phyloP scores from a whole-genome alignment of 2,113 vertebrate species.

The Anolis sagrei region DNA sequence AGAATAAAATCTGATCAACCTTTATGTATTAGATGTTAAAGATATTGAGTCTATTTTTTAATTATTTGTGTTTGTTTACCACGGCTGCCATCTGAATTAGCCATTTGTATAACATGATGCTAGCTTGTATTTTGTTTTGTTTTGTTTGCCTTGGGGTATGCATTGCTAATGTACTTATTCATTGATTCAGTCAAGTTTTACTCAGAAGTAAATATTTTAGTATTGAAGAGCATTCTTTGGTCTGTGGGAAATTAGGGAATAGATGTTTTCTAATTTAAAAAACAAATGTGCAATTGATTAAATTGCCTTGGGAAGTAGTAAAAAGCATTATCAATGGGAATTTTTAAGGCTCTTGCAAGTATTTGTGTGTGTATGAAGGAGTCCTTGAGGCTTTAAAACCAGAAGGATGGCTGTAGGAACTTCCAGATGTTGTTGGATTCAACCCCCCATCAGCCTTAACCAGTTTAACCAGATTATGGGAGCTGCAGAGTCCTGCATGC shows the following conservation, averaged over 20 bases:
- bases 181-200: background rate
- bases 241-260: background rate
- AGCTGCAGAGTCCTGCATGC: no score
- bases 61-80: background rate
- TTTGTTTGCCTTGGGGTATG: background rate
- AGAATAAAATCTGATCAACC: background rate
- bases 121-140: background rate
- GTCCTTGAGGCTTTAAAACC: background rate
- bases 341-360: background rate
- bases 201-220: slow-evolving; percentile 1
- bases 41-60: background rate
- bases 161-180: slow-evolving; percentile 8
- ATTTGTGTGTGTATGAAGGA: background rate
- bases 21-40: background rate
- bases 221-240: background rate
- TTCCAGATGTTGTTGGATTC: background rate
- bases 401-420: background rate
- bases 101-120: background rate
- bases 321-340: background rate
- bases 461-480: background rate
- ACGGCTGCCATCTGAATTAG: background rate
- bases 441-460: background rate
- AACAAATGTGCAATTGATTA: background rate
- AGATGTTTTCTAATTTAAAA: background rate
- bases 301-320: background rate